Base-by-base conservation (phyloP, 1,140 invertebrate genomes). In the Diachasmimorpha longicaudata region DNA sequence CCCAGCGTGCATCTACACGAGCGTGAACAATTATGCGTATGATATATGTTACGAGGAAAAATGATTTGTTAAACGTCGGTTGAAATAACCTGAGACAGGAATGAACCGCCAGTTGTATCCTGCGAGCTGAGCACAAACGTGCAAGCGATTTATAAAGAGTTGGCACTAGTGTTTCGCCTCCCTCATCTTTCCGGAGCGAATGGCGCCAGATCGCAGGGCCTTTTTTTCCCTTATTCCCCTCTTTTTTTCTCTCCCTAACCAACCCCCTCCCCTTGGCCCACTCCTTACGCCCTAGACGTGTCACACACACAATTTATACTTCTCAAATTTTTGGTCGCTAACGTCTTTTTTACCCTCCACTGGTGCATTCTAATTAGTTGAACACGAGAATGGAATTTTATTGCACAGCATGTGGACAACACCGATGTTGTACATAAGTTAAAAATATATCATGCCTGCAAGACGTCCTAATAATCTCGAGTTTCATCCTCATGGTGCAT, bases 41-140 rank as follows among this genome's bases (percentile, higher is more conserved):
- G 74, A 76, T 76, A 76, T 70, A 76, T 76, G 74, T 77, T 79
- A 79, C 74, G 63, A 69, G 70, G 63, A 48, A 76, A 68, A 73
- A 83, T 84, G 83, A 85, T 85, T 85, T 84, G 84, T 85, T 85
- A 84, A 85, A 85, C 82, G 82, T 83, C 82, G 79, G 44, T 82
- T 82, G 79, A 79, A 73, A 82, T 81, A 79, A 79, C 76, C 82
- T 74, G 75, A 81, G 80, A 83, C 82, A 81, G 80, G 31, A 31
- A 31, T 31, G 66, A 46, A 46, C 44, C 44, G 48, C n/a, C 48
- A 52, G 14, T 37, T 16, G 67, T 42, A 48, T 69, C 25, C 37
- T 46, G 37, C 42, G 31, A 25, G 46, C 39, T 14, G 63, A 70
- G 52, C 16, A 16, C 70, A 21, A 85, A 81, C 79, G 81, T 85